Evolutionary conservation across 2,113 vertebrate species (phyloP).

Genomic region (Antechinus stuartii): DNA sequence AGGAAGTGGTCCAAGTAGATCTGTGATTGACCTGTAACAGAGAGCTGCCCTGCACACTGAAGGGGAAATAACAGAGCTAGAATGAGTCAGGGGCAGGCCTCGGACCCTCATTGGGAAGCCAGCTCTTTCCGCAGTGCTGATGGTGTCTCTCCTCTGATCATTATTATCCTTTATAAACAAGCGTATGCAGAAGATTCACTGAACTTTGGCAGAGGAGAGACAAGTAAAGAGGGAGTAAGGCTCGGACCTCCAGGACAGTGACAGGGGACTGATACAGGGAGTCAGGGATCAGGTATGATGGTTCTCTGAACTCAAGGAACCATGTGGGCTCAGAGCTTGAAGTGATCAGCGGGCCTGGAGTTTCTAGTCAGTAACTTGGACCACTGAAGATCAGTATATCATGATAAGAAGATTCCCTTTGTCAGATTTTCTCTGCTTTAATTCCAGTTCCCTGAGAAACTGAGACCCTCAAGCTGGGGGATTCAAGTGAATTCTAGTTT

Average conservation of each 20-base stretch:
- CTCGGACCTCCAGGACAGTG: not conserved
- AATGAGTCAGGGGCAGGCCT: no score
- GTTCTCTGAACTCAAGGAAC: not conserved
- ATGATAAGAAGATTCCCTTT: not conserved
- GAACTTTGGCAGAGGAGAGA: not conserved
- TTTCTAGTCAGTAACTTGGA: not conserved
- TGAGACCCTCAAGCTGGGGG: not conserved
- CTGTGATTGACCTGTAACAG: not conserved
- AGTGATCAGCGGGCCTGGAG: no score
- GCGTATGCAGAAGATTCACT: not conserved
- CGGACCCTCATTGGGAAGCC: no score
- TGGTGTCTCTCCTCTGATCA: not conserved
- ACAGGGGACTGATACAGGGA: not conserved
- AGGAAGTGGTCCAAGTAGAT: not conserved
- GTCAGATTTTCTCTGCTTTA: not conserved
- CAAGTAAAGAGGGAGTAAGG: not conserved
- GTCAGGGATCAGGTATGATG: not conserved
- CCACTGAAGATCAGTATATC: not conserved
- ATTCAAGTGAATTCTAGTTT: not conserved
- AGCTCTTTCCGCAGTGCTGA: not conserved
- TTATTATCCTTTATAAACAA: not conserved
- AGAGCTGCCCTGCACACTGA: not conserved
- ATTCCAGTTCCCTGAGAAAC: not conserved
- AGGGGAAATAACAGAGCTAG: not conserved
- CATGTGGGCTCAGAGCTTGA: not conserved